Percentiles rank a stretch among this genome's conserved stretches.
phyloP scores from a whole-genome alignment of 2,888 invertebrate genomes.

The Yponomeuta sedellus region DNA sequence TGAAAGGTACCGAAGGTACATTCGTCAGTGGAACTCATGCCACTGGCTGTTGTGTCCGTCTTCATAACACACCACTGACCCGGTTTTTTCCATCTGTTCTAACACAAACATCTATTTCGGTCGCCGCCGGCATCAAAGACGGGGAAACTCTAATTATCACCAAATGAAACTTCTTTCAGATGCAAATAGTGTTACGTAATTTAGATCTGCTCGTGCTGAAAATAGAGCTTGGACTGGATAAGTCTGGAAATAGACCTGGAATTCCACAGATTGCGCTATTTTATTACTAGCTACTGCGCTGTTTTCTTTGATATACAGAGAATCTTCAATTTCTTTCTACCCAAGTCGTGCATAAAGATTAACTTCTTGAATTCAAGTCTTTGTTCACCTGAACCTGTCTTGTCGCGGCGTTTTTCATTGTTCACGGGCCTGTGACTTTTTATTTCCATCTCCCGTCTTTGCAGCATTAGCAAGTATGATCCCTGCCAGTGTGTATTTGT shows the following conservation, averaged over 20 bases:
- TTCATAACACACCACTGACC: slow-evolving; percentile 52
- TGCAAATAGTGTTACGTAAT: not conserved
- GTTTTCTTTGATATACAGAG: not conserved
- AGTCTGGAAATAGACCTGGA: not conserved
- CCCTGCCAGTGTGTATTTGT: slow-evolving; percentile 22
- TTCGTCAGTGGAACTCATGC: not conserved
- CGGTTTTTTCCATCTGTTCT: slow-evolving; percentile 56
- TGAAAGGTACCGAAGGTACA: not conserved
- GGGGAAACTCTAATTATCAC: not conserved
- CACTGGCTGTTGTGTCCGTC: not conserved
- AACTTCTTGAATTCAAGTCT: not conserved
- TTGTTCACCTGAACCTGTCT: slow-evolving; percentile 8
- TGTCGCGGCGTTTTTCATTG: slow-evolving; percentile 18
- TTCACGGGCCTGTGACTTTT: not conserved
- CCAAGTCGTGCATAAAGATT: not conserved
- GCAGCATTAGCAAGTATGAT: slow-evolving; percentile 31
- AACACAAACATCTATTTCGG: slow-evolving; percentile 40
- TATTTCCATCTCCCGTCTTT: slow-evolving; percentile 22
- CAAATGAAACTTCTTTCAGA: not conserved
- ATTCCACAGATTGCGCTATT: not conserved
- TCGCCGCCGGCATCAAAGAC: not conserved
- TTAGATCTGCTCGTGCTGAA: not conserved
- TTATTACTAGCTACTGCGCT: not conserved
- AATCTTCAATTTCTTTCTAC: no score
- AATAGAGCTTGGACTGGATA: not conserved